These are phyloP conservation scores for Hyles lineata DNA, from an alignment of 2,888 invertebrate genomes.

Conservation along the genomic window DNA sequence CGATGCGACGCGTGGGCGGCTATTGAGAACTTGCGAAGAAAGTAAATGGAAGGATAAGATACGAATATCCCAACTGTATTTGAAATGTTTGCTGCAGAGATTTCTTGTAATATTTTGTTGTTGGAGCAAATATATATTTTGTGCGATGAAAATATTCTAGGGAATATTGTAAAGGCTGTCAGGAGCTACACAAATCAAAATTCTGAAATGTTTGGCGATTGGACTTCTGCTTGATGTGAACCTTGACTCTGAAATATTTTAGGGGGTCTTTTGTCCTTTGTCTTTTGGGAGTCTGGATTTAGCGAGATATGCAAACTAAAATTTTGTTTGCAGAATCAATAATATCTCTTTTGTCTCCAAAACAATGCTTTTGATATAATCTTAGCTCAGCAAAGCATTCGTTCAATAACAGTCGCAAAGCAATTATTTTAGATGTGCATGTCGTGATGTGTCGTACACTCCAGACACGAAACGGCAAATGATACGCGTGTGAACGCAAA, in stretches of 20 bases:
- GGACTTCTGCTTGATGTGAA: too few relatives aligned
- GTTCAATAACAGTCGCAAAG: neutral
- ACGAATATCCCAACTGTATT: neutral
- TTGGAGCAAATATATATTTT: neutral
- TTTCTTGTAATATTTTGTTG: neutral
- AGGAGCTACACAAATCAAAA: neutral
- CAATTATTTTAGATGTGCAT: neutral
- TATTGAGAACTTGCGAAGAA: constrained; percentile 9
- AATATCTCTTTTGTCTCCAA: too few relatives aligned
- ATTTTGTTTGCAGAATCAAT: too few relatives aligned
- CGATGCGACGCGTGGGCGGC: neutral
- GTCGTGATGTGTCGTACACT: neutral
- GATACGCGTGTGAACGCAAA: neutral
- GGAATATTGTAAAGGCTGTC: too few relatives aligned
- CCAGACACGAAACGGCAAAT: neutral
- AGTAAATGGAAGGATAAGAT: constrained; percentile 4
- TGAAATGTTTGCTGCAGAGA: neutral
- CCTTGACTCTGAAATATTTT: too few relatives aligned
- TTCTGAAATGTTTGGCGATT: too few relatives aligned
- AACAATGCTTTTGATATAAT: too few relatives aligned
- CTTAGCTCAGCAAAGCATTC: too few relatives aligned
- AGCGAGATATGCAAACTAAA: too few relatives aligned
- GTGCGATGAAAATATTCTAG: neutral
- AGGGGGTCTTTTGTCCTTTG: too few relatives aligned
- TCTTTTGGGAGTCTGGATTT: too few relatives aligned